These are phyloP conservation scores for Centruroides sculpturatus DNA, from an alignment of 1,140 invertebrate species.

Conservation along the genomic window DNA sequence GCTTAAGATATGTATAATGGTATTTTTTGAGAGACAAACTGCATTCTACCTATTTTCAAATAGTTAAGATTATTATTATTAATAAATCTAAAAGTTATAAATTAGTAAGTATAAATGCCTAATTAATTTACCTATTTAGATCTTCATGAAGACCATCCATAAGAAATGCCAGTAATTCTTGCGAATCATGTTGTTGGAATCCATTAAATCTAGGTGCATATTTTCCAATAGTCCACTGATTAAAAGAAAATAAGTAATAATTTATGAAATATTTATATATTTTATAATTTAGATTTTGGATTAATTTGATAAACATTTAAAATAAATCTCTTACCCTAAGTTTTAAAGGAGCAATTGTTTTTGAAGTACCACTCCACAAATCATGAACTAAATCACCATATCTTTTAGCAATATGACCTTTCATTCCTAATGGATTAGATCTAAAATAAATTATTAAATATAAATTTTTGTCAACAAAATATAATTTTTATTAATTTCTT, in stretches of 20 bases:
- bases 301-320: not conserved
- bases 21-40: no score
- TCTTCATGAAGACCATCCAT: constrained; percentile 80
- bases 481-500: not conserved
- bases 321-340: constrained; percentile 39
- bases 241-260: not conserved
- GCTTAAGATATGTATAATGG: no score
- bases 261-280: not conserved
- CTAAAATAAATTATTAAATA: constrained; percentile 22
- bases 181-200: constrained; percentile 78
- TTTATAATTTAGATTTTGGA: not conserved
- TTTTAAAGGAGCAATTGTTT: constrained; percentile 68
- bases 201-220: constrained; percentile 67
- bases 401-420: constrained; percentile 61
- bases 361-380: constrained; percentile 63
- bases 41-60: no score
- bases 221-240: constrained; percentile 61
- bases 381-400: constrained; percentile 75
- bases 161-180: constrained; percentile 73
- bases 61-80: no score
- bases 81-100: not conserved
- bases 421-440: constrained; percentile 64
- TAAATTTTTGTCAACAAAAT: constrained; percentile 2
- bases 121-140: constrained; percentile 45
- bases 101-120: not conserved